Base-by-base conservation (phyloP, 2,797 vertebrate species). In the Pseudocheirus occidentalis region DNA sequence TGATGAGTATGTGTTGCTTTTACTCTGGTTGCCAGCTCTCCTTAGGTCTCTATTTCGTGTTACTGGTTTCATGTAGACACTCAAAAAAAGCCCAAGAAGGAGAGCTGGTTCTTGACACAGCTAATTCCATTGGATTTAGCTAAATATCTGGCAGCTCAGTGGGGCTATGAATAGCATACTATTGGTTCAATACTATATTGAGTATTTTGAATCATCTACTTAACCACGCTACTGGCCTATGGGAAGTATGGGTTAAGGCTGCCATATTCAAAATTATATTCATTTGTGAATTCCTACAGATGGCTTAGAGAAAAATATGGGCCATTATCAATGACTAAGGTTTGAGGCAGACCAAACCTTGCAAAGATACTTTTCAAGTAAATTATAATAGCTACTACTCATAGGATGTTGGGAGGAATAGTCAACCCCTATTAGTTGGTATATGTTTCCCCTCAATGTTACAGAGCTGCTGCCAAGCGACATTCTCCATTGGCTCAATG, bases 121-220 rank as follows among this genome's bases (percentile, higher is more conserved):
- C 29, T 14, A 11, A 5, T n/a, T 21, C 7, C 13, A 27, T 0
- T 10, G 18, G 0, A 12, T 11, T 0, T 66, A 56, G 40, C 40
- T 81, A 81, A 81, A 81, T 81, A 46, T 73, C 46, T 34, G 14
- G 90, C 2, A 21, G 55, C 46, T 91, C 55, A 29, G 50, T 81
- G 13, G 34, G 0, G 21, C 91, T 56, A 34, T 53, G 31, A 90
- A 53, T 1, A 50, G n/a, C 0, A 2, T 31, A 4, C 3, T 1
- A 0, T 24, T 53, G 92, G 27, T 54, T 1, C 3, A 4, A 5
- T 10, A 21, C 21, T 1, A 4, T 28, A 81, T 81, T 4, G 27
- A 16, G 34, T 1, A 0, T 0, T 0, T 50, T 90, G 0, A 1
- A 57, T 54, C 31, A 89, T 1, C 0, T 55, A 4, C 10, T 0